Evolutionary conservation across 53 echinoderm and acorn worm species (phyloP).

Genomic region (Mesocentrotus franciscanus): DNA sequence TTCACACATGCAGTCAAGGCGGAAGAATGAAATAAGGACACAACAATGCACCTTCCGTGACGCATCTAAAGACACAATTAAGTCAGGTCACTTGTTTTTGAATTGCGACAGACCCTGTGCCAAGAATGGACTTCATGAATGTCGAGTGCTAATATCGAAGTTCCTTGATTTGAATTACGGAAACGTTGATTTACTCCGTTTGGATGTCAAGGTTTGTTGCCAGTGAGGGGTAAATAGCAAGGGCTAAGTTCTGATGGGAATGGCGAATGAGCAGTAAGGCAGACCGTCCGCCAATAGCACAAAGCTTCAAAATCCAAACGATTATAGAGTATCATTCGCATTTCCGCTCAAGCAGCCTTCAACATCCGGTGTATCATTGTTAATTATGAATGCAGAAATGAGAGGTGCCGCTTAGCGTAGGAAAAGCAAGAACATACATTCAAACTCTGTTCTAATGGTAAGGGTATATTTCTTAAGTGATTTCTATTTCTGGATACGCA

Average conservation of each 20-base stretch:
- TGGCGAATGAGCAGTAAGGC: not conserved
- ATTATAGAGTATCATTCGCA: not conserved
- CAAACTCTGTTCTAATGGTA: no score
- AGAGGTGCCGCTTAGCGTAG: not conserved
- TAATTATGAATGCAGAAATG: not conserved
- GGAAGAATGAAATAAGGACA: not conserved
- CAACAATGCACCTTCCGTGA: not conserved
- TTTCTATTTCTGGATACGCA: no score
- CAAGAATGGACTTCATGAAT: slow-evolving; percentile 17
- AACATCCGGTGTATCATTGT: not conserved
- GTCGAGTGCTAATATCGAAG: not conserved
- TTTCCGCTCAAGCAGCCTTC: not conserved
- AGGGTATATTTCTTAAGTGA: no score
- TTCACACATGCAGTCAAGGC: not conserved
- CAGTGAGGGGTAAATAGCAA: not conserved
- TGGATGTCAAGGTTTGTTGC: slow-evolving; percentile 1
- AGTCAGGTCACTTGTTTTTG: not conserved
- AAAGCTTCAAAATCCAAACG: not conserved
- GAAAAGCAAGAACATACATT: no score
- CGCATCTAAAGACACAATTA: not conserved
- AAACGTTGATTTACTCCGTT: slow-evolving; percentile 21
- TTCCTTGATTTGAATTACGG: slow-evolving; percentile 20
- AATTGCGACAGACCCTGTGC: not conserved
- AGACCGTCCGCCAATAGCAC: not conserved
- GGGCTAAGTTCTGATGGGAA: not conserved